A percentile compares a stretch with the other conserved stretches of the same genome.
Evolutionary conservation across 1,140 invertebrate genomes (phyloP).

Genomic region (Euborellia annulipes): DNA sequence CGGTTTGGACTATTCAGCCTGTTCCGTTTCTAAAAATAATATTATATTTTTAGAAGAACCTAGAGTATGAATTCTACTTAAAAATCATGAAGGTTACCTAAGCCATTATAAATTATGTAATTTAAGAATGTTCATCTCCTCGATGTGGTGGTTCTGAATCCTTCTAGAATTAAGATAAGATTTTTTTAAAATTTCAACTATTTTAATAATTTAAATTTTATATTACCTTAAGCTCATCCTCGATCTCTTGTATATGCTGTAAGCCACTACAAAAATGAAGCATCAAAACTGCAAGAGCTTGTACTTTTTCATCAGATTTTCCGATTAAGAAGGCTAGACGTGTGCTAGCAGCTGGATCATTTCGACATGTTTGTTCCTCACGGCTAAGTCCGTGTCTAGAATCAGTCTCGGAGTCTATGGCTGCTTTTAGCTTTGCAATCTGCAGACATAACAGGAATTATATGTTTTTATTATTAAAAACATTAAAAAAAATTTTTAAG

Average conservation of each 20-base stretch:
- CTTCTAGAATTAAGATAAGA: no score
- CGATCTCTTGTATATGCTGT: slow-evolving; percentile 42
- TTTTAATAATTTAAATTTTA: no score
- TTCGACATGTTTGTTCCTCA: slow-evolving; percentile 27
- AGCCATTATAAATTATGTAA: no score
- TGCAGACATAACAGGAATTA: slow-evolving; percentile 25
- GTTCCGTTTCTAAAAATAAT: no score
- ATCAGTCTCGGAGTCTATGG: slow-evolving; percentile 44
- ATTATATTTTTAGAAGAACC: no score
- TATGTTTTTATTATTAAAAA: slow-evolving; percentile 5
- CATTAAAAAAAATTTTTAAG: slow-evolving; percentile 3
- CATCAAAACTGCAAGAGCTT: slow-evolving; percentile 66
- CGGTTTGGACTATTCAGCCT: no score
- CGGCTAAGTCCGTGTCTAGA: slow-evolving; percentile 31
- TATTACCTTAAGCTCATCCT: slow-evolving; percentile 19
- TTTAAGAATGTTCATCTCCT: no score
- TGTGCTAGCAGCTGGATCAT: slow-evolving; percentile 33
- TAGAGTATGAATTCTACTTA: no score
- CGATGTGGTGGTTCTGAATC: no score
- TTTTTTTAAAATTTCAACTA: no score
- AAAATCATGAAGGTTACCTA: no score
- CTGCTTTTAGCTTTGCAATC: slow-evolving; percentile 57
- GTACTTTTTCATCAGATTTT: slow-evolving; percentile 55
- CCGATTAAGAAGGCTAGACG: slow-evolving; percentile 35
- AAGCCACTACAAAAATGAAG: slow-evolving; percentile 71